These are phyloP conservation scores for Ramazzottius varieornatus DNA, from an alignment of 2,888 invertebrate species.

Conservation along the genomic window DNA sequence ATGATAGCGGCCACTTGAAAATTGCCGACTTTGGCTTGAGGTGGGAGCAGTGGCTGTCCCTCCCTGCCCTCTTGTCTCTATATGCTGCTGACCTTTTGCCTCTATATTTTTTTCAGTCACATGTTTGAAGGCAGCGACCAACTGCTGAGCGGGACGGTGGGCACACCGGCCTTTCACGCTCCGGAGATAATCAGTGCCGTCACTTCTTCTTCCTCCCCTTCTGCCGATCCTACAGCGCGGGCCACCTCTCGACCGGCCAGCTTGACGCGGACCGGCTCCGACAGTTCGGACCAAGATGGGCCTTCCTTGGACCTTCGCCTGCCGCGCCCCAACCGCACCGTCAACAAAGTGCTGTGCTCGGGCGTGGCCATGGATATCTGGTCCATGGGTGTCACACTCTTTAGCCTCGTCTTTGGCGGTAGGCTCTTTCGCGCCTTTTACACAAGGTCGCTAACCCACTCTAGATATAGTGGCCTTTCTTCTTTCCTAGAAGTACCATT, in stretches of 20 bases:
- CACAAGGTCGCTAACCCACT: background rate
- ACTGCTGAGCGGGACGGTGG: background rate
- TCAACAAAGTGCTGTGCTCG: background rate
- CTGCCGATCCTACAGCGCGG: background rate
- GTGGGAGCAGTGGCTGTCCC: too few species aligned
- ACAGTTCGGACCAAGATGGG: background rate
- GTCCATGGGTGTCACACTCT: slow-evolving; percentile 1
- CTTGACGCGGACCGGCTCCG: background rate
- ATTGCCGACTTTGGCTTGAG: background rate
- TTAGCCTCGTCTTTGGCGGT: background rate
- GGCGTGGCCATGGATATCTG: background rate
- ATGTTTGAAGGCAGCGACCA: background rate
- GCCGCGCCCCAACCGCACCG: background rate
- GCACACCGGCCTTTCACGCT: background rate
- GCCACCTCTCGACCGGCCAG: background rate
- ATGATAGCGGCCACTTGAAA: background rate
- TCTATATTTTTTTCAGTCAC: too few species aligned
- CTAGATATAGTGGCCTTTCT: background rate
- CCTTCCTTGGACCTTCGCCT: background rate
- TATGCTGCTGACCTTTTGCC: too few species aligned
- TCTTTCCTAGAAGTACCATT: background rate
- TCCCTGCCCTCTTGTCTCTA: too few species aligned
- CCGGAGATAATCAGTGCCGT: background rate
- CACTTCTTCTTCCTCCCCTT: background rate
- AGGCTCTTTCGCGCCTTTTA: background rate